These are phyloP conservation scores for Coregonus suidteri DNA, from an alignment of 2,797 vertebrate genomes.

Conservation along the genomic window DNA sequence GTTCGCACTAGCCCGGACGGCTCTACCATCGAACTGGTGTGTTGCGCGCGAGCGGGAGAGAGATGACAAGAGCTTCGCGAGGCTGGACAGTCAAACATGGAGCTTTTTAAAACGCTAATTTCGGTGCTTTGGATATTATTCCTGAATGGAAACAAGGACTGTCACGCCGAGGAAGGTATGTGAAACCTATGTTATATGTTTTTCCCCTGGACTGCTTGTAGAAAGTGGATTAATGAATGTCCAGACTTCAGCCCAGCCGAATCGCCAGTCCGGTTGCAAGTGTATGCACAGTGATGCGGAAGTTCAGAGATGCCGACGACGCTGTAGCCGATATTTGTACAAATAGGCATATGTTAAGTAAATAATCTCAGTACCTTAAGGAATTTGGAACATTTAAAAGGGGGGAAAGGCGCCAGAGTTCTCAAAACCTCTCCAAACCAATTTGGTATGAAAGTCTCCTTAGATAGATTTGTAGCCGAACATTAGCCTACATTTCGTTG, in stretches of 20 bases:
- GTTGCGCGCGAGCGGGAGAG: constrained; percentile 57
- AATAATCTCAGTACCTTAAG: too few relatives aligned
- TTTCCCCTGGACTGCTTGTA: neutral
- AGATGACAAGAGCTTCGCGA: constrained; percentile 76
- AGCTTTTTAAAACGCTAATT: constrained; percentile 69
- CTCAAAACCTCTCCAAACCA: too few relatives aligned
- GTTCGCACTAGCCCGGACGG: constrained; percentile 61
- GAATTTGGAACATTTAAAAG: neutral
- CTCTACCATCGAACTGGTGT: constrained; percentile 51
- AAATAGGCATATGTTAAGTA: too few relatives aligned
- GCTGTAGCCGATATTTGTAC: neutral
- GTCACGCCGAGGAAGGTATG: constrained; percentile 76
- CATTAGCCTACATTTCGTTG: neutral
- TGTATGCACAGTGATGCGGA: neutral
- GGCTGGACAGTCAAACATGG: constrained; percentile 74
- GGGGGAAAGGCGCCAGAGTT: too few relatives aligned
- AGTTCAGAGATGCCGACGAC: neutral
- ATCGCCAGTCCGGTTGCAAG: neutral
- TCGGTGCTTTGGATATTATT: constrained; percentile 78
- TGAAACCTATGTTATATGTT: constrained; percentile 11
- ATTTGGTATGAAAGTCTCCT: too few relatives aligned
- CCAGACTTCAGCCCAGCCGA: neutral
- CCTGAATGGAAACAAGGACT: constrained; percentile 54
- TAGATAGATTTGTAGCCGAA: neutral
- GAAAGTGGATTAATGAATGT: neutral